phyloP scores from a whole-genome alignment of 2,797 vertebrate species.

The Peromyscus attwateri region DNA sequence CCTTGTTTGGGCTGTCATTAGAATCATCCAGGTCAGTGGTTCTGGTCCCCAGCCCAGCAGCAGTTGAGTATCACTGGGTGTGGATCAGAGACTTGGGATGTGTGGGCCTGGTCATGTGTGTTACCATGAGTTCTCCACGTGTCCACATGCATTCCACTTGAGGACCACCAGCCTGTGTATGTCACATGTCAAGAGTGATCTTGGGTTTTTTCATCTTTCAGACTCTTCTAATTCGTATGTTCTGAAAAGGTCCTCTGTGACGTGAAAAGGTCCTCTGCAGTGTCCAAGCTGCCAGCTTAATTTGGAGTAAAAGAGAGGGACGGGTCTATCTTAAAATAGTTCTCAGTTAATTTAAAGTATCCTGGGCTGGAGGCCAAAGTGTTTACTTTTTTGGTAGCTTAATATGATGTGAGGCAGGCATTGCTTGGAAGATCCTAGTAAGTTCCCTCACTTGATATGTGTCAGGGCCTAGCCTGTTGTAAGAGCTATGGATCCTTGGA shows the following conservation, averaged over 20 bases:
- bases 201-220: conserved; percentile 20
- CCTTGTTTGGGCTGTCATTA: neutral
- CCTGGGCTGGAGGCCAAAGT: neutral
- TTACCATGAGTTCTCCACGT: neutral
- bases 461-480: neutral
- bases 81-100: neutral
- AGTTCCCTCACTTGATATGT: neutral
- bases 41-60: neutral
- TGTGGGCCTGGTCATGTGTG: neutral
- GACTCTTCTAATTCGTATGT: conserved; percentile 5
- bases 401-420: neutral
- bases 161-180: neutral
- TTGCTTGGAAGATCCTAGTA: neutral
- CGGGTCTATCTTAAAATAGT: conserved; percentile 20
- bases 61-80: neutral
- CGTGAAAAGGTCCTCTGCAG: neutral
- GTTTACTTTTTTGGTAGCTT: conserved; percentile 36
- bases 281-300: conserved; percentile 30
- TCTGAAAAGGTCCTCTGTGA: conserved; percentile 8
- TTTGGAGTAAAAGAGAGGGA: neutral
- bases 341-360: conserved; percentile 20
- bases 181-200: neutral
- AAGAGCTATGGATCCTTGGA: conserved; percentile 5
- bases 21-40: neutral
- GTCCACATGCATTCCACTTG: neutral